Base-by-base conservation (phyloP, 2,113 vertebrate species). In the Cyrtonyx montezumae region DNA sequence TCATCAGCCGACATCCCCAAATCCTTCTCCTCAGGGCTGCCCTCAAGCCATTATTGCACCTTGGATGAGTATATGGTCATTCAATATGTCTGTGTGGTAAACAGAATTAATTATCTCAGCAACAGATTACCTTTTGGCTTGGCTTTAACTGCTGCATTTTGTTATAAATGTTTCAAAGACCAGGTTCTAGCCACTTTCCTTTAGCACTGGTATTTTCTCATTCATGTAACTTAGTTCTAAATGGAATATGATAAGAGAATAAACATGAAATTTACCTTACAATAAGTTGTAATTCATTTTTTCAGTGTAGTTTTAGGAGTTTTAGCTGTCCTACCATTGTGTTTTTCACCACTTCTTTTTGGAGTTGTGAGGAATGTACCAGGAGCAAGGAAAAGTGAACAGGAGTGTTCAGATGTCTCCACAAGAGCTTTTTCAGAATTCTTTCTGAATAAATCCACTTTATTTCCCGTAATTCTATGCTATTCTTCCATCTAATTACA, bases 71-170 rank as follows among this genome's bases (percentile, higher is more conserved):
- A 34, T 67, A 69, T 87, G 51, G 59, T 84, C 87, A 76, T 93
- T 90, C 6, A 43, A 86, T 94, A 73, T 81, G 63, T 26, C 84
- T 84, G 55, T 30, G 43, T 93, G 93, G 63, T 67, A 66, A 95
- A 84, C 85, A 95, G 84, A 63, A 94, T 87, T 89, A 91, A 91
- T 86, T 92, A 65, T 43, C 43, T 40, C 56, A 77, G 87, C 63
- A 45, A 58, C 48, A 1, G 3, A 26, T 56, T 10, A 63, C 40
- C n/a, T 79, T 85, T 48, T 55, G 87, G 84, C 59, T 23, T 32
- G 68, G 49, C 49, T 74, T 92, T 68, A 74, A 49, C 53, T 73
- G 65, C 34, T 91, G 42, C 34, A 3, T 3, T 4, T 71, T 79
- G 40, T 58, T 42, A 4, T 18, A 12, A 62, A 51, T 69, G 48